Evolutionary conservation across 2,113 vertebrate species (phyloP), one percentile per base, ranked within the genome.

Genomic region (Egretta garzetta): DNA sequence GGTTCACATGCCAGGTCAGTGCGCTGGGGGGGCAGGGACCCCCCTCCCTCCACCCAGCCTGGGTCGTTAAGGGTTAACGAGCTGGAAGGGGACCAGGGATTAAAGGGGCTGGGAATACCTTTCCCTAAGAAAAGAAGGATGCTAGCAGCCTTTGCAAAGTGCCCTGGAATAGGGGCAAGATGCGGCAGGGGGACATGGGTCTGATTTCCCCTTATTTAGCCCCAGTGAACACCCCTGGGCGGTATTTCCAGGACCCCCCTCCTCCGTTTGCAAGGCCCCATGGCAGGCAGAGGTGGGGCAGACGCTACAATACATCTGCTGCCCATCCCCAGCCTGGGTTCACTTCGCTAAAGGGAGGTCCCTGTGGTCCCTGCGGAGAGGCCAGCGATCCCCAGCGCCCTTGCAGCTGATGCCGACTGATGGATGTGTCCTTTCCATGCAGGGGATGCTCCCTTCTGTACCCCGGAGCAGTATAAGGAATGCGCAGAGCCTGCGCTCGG

Each of bases 391-490:
- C 70, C 39, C 71, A 28, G 45, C 15, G 55, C 70, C 39, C 63
- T 30, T 4, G 12, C n/a, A 26, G 85, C 33, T 23, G 56, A 8
- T 41, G 35, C 11, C 39, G 39, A 14, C 70, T 76, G 95, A 92
- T 33, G 52, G 64, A 16, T 59, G 15, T 92, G 92, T 92, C 92
- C 95, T 96, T 72, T 95, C 87, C 88, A 73, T 84, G 56, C 97
- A 99, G 99, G 99, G 74, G 99, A 99, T 28, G 99, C 99, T 55
- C 98, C 99, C 13, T 99, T 99, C 98, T 99, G 99, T 94, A 99
- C 99, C 33, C 99, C 99, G 7, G 99, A 99, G 97, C 99, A 99
- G 98, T 99, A 99, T 94, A 99, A 99, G 96, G 99, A 99, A 85
- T 99, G 99, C 10, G 99, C 99, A 14, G 99, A 99, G 93, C 99